Conservation (phyloP, 2,113 vertebrate genomes). For the Semicossyphus pulcher region DNA sequence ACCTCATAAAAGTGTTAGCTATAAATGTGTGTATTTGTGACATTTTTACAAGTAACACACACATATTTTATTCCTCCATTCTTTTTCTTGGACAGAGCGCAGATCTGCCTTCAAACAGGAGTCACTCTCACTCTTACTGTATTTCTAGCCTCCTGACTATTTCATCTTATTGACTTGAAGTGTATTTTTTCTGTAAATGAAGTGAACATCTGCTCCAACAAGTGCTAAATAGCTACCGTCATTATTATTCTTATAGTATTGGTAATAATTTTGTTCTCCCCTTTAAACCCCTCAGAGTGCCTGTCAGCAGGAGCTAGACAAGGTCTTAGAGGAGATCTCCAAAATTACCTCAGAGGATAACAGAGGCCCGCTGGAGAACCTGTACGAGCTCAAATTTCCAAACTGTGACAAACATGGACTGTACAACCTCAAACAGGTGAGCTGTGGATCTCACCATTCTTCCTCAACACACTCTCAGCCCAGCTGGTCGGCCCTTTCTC, state of each 20-base stretch:
- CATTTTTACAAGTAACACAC: slow-evolving; percentile 42
- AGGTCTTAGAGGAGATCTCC: slow-evolving; percentile 92
- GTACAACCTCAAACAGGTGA: slow-evolving; percentile 97
- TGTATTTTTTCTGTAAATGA: too few species aligned
- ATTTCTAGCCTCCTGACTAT: background rate
- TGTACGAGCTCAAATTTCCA: slow-evolving; percentile 94
- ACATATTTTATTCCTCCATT: slow-evolving; percentile 28
- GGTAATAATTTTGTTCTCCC: background rate
- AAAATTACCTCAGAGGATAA: slow-evolving; percentile 92
- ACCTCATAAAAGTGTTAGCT: slow-evolving; percentile 38
- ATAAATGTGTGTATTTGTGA: slow-evolving; percentile 51
- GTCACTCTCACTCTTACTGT: background rate
- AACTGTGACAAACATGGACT: slow-evolving; percentile 95
- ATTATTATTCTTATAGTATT: background rate
- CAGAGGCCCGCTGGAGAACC: slow-evolving; percentile 91
- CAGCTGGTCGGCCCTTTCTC: too few species aligned
- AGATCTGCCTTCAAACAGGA: background rate
- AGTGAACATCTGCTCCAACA: too few species aligned
- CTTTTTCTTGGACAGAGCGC: slow-evolving; percentile 14
- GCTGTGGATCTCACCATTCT: background rate
- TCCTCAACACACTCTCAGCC: background rate
- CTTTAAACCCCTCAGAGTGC: slow-evolving; percentile 80
- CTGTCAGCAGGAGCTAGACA: slow-evolving; percentile 93
- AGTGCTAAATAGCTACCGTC: too few species aligned
- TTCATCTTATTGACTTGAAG: background rate